Evolutionary conservation across 2,797 vertebrate species (phyloP).

Genomic region (Aphelocoma californica): DNA sequence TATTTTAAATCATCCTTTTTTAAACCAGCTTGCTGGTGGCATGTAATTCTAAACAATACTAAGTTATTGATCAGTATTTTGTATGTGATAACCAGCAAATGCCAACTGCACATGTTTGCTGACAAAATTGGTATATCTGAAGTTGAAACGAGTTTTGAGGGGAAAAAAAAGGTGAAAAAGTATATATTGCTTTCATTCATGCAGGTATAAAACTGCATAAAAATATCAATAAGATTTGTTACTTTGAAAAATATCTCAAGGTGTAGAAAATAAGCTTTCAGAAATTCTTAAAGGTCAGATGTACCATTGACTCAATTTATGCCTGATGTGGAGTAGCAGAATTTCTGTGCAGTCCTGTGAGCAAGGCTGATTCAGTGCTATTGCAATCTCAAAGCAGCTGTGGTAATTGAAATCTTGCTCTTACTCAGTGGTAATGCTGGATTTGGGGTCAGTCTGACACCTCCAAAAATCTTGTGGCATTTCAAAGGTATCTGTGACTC

Average conservation of each 20-base stretch:
- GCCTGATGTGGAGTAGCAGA: neutral
- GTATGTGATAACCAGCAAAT: neutral
- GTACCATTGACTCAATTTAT: neutral
- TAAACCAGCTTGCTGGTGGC: neutral
- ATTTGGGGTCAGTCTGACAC: constrained; percentile 11
- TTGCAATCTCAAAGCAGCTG: neutral
- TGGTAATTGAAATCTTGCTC: neutral
- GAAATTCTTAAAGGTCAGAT: neutral
- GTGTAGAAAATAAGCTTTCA: neutral
- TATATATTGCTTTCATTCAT: neutral
- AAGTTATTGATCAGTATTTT: neutral
- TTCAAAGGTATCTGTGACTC: neutral
- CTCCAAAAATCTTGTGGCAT: neutral
- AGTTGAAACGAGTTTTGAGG: neutral
- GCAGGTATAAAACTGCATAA: neutral
- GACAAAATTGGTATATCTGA: neutral
- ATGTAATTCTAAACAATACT: neutral
- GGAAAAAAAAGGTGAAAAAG: neutral
- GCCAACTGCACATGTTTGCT: neutral
- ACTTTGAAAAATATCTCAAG: neutral
- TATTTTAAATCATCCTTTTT: neutral
- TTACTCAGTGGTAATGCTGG: neutral
- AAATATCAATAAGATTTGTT: neutral
- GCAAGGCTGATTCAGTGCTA: neutral
- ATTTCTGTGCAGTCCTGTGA: neutral